Base-by-base conservation (phyloP, 2,888 invertebrate genomes). In the Margaritifera margaritifera region DNA sequence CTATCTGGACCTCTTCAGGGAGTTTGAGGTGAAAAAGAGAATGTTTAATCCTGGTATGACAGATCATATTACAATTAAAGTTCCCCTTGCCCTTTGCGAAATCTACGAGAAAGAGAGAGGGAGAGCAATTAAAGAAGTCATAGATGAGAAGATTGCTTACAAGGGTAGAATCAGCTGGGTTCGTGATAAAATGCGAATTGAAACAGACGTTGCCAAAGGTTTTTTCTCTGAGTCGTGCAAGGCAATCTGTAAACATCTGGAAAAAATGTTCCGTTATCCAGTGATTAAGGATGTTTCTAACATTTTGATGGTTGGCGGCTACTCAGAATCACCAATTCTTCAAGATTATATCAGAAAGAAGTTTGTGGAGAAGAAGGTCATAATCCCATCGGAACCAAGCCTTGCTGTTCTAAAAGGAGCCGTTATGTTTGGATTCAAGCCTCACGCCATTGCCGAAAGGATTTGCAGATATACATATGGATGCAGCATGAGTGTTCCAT, bases 231-330 rank as follows among this genome's bases (percentile, higher is more conserved):
- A 31, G 0, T 66, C 66, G 11, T 56, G 60, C 19, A 19, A 54
- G 3, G 51, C 69, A 18, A 72, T 69, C 18, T 25, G 66, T 6
- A 54, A 58, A 18, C 72, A 72, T 54, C 25, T 72, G 15, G 60
- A 50, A 31, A 53, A 66, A n/a, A 24, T 72, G 8, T 31, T 72
- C 24, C 57, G 42, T n/a, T 58, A 62, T 56, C 56, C 56, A 2
- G 66, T 64, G 24, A 42, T 65, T 42, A 27, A 27, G 6, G 66
- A 62, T 18, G 64, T 63, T 8, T 18, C 60, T 19, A 72, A 66
- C 1, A 72, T 72, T 20, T 55, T 72, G 31, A 72, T 74, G 71
- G 74, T 75, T 6, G 75, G 75, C 8, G 75, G 75, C 2, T 75
- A 72, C 54, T 69, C 75, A 2, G 75, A 75, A 51, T 75, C 70